Evolutionary conservation across 2,113 vertebrate genomes (phyloP), one percentile per base, ranked within the genome.

Genomic region (Tyrannus savana): DNA sequence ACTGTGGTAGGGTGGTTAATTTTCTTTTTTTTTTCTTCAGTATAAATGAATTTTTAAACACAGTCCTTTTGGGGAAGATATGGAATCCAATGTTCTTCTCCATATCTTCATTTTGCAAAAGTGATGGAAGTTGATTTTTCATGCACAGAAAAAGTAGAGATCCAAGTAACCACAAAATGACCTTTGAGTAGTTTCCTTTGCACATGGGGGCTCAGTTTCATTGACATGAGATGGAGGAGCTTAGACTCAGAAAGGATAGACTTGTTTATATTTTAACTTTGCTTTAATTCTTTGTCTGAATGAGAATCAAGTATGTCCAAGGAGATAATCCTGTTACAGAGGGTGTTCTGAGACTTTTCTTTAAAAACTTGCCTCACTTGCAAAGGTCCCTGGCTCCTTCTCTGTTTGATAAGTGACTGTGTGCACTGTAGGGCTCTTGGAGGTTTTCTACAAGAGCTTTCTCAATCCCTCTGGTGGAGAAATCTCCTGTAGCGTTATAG

Each of bases 321-420:
- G 58, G 58, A 68, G 24, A 44, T 41, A 47, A 68, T 72, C 21
- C 8, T 39, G 35, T 30, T 68, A 31, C 1, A 1, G 14, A 35
- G 39, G 6, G 9, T 52, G 27, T 7, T 50, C 47, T 9, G 5
- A 66, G 41, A 31, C 49, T 60, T 92, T 84, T 47, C 50, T 33
- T 4, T n/a, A 44, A 69, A n/a, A 73, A 25, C 37, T 53, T 0
- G 0, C 10, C 6, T 79, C 18, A 1, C 7, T n/a, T 68, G 44
- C 13, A 14, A 42, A 62, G 37, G 23, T 42, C 6, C 5, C 33
- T 1, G 3, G 19, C 35, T 75, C 19, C 28, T 17, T 10, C 22
- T 9, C 17, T 28, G 5, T 50, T 53, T 28, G 58, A 31, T 41
- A 67, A 76, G 12, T 69, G 59, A 14, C 37, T 76, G 9, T 33